A percentile compares a stretch with the other conserved stretches of the same genome.
Evolutionary conservation across 2,113 vertebrate genomes (phyloP).

Genomic region (Cottus gobio): DNA sequence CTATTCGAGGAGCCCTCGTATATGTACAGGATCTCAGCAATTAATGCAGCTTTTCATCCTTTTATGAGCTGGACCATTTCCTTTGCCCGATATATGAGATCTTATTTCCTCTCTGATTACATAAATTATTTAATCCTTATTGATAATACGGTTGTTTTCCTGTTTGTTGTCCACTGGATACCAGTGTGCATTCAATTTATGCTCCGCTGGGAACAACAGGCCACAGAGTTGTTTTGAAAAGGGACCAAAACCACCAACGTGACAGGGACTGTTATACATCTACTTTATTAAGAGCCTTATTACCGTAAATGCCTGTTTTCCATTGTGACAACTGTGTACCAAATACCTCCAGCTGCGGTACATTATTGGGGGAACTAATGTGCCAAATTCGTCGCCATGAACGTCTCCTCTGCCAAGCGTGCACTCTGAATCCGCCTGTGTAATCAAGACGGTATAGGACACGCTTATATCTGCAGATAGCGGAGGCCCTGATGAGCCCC

Average conservation of each 20-base stretch:
- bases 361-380: conserved; percentile 66
- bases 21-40: conserved; percentile 15
- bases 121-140: conserved; percentile 60
- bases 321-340: conserved; percentile 27
- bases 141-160: conserved; percentile 59
- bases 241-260: conserved; percentile 29
- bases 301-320: conserved; percentile 54
- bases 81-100: conserved; percentile 55
- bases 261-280: conserved; percentile 36
- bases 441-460: conserved; percentile 66
- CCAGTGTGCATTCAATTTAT: conserved; percentile 48
- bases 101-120: conserved; percentile 72
- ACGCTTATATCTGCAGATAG: conserved; percentile 57
- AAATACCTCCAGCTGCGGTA: conserved; percentile 29
- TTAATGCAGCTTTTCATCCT: conserved; percentile 43
- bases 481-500: conserved; percentile 53
- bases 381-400: conserved; percentile 55
- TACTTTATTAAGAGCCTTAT: conserved; percentile 54
- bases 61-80: conserved; percentile 46
- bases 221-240: conserved; percentile 44
- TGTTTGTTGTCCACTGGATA: conserved; percentile 59
- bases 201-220: conserved; percentile 42
- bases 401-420: conserved; percentile 61
- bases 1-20: background rate
- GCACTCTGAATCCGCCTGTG: conserved; percentile 66